Percentiles rank a stretch among this genome's conserved stretches.
phyloP scores from a whole-genome alignment of 2,888 invertebrate species.

The Cylindroiulus punctatus region DNA sequence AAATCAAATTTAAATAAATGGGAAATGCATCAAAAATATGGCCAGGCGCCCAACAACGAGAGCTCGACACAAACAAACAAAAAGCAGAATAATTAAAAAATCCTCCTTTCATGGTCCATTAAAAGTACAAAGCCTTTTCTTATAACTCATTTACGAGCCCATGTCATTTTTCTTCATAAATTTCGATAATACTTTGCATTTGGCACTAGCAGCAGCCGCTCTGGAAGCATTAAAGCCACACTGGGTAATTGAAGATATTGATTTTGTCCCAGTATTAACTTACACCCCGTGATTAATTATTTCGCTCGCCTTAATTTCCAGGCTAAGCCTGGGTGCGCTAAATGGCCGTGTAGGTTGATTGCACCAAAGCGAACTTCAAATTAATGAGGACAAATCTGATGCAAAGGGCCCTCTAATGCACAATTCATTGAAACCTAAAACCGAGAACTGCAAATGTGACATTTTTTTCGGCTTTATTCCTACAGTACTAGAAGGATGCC shows the following conservation, averaged over 20 bases:
- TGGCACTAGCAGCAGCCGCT: background rate
- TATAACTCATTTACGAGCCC: background rate
- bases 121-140: constrained; percentile 9
- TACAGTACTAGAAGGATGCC: background rate
- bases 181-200: constrained; percentile 33
- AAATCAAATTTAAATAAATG: too few relatives aligned
- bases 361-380: background rate
- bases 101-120: constrained; percentile 10
- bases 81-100: background rate
- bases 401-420: background rate
- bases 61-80: background rate
- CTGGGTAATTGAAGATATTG: constrained; percentile 34
- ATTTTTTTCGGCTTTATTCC: background rate
- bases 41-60: background rate
- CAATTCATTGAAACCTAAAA: background rate
- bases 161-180: constrained; percentile 12
- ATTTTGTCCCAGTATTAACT: constrained; percentile 22
- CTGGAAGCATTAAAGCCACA: constrained; percentile 22
- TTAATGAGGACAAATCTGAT: constrained; percentile 29
- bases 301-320: constrained; percentile 15
- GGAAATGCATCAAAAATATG: background rate
- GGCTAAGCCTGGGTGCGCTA: constrained; percentile 22
- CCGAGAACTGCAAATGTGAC: background rate
- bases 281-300: constrained; percentile 38
- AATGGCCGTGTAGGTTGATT: constrained; percentile 6